phyloP scores from a whole-genome alignment of 2,797 vertebrate species.

The Triplophysa bombifrons region DNA sequence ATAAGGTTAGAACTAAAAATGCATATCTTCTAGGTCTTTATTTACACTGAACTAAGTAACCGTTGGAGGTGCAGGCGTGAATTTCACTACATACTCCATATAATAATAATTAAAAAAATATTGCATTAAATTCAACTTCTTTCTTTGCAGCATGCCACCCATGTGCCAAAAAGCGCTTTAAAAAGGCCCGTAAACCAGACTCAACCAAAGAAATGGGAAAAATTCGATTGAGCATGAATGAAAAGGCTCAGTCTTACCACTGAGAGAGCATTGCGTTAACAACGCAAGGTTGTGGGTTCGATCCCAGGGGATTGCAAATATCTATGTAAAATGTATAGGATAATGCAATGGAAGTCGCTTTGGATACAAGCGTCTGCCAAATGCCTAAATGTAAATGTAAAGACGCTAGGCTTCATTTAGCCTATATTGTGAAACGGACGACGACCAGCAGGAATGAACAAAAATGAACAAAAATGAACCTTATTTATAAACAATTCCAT shows the following conservation, averaged over 20 bases:
- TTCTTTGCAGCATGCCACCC: slow-evolving; percentile 63
- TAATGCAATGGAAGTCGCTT: no score
- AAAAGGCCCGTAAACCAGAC: slow-evolving; percentile 42
- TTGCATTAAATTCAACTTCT: slow-evolving; percentile 4
- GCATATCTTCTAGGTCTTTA: not conserved
- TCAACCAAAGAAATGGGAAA: slow-evolving; percentile 43
- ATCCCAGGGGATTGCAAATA: no score
- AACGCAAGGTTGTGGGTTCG: no score
- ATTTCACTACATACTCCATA: not conserved
- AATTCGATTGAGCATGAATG: slow-evolving; percentile 25
- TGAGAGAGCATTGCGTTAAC: no score
- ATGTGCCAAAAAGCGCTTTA: slow-evolving; percentile 50
- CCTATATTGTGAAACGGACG: not conserved
- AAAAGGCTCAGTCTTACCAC: not conserved
- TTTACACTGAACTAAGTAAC: not conserved
- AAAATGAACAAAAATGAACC: not conserved
- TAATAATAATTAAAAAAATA: not conserved
- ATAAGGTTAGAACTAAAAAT: slow-evolving; percentile 75
- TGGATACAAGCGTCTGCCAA: no score
- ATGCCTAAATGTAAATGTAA: no score
- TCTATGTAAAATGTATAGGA: no score
- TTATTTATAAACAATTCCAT: not conserved
- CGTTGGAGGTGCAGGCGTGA: not conserved
- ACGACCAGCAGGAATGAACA: not conserved
- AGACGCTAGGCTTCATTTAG: not conserved